phyloP scores from a whole-genome alignment of 2,113 vertebrate genomes.

The Zosterops japonicus region DNA sequence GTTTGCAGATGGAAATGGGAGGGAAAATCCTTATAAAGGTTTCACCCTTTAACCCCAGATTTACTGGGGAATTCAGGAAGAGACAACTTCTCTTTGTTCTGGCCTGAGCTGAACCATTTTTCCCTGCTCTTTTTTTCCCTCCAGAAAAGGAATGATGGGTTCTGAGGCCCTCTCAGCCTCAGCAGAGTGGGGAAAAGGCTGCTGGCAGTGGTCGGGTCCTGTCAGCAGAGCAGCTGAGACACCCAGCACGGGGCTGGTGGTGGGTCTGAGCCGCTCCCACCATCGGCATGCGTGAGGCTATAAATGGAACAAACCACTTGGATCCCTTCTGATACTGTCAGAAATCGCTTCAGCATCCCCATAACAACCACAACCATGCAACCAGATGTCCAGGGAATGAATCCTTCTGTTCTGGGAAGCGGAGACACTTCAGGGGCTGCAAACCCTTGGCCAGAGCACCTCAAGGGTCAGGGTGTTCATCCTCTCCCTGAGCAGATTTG shows the following conservation, averaged over 20 bases:
- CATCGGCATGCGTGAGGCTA: background rate
- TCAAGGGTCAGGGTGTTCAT: background rate
- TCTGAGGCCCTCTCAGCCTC: background rate
- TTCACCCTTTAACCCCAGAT: background rate
- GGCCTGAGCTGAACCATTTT: background rate
- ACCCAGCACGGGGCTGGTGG: accelerated
- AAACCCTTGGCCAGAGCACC: background rate
- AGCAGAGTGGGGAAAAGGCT: background rate
- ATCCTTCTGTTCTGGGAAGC: background rate
- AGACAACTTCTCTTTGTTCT: background rate
- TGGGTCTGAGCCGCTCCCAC: background rate
- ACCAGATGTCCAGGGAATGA: background rate
- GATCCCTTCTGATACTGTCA: background rate
- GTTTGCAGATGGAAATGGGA: background rate
- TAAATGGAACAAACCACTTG: background rate
- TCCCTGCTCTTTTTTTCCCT: accelerated
- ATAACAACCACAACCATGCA: background rate
- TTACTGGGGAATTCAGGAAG: background rate
- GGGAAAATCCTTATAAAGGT: background rate
- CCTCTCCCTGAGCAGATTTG: background rate
- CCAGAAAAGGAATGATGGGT: background rate
- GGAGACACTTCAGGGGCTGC: background rate
- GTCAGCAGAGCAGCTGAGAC: background rate
- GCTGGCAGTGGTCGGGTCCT: background rate
- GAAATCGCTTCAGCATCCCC: background rate